These are phyloP conservation scores for Lepilemur ruficaudatus DNA, from an alignment of 2,797 vertebrate species.

Conservation along the genomic window DNA sequence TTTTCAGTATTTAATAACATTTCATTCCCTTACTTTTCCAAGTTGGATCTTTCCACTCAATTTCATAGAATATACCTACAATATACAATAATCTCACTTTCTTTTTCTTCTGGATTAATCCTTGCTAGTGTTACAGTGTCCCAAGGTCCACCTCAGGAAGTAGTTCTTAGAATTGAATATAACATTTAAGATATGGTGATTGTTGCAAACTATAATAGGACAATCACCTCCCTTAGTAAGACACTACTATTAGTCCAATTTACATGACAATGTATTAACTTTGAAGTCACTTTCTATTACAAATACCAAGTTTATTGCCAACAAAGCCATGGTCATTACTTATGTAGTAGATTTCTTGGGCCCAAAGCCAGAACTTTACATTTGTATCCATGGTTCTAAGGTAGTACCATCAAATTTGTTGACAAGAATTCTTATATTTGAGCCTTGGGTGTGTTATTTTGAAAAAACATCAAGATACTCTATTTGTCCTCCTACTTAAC, in stretches of 20 bases:
- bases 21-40: constrained; percentile 8
- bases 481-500: background rate
- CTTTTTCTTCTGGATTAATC: background rate
- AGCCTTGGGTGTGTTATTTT: background rate
- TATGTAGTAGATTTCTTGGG: background rate
- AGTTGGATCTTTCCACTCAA: background rate
- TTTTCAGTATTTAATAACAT: constrained; percentile 7
- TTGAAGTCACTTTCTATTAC: background rate
- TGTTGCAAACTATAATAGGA: background rate
- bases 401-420: background rate
- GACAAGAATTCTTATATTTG: background rate
- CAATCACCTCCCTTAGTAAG: background rate
- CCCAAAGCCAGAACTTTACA: background rate
- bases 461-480: background rate
- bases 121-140: background rate
- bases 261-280: background rate
- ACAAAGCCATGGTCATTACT: background rate
- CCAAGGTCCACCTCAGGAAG: background rate
- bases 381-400: background rate
- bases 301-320: background rate
- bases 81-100: background rate
- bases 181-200: background rate
- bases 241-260: background rate
- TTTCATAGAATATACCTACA: background rate
- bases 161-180: background rate